These are phyloP conservation scores for Danaus plexippus DNA, from an alignment of 1,140 invertebrate genomes.

Conservation along the genomic window DNA sequence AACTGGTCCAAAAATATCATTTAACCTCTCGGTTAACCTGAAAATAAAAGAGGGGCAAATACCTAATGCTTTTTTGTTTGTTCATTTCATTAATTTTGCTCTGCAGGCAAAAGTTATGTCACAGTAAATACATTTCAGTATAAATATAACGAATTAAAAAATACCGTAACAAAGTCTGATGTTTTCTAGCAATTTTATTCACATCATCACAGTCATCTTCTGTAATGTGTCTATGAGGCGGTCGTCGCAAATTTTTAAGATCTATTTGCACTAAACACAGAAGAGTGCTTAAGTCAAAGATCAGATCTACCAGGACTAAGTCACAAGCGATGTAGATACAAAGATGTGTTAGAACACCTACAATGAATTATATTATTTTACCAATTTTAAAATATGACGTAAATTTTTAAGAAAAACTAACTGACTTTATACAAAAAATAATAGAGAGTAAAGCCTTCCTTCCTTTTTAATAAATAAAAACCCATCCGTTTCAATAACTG, in stretches of 20 bases:
- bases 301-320: constrained; percentile 27
- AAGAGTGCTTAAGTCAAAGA: constrained; percentile 26
- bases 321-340: constrained; percentile 32
- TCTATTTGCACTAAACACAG: constrained; percentile 30
- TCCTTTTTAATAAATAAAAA: too few relatives aligned
- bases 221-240: not conserved
- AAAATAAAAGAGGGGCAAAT: constrained; percentile 1
- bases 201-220: constrained; percentile 24
- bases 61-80: too few relatives aligned
- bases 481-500: too few relatives aligned
- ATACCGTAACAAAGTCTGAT: constrained; percentile 37
- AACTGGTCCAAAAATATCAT: constrained; percentile 31
- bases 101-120: too few relatives aligned
- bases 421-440: too few relatives aligned
- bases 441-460: too few relatives aligned
- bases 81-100: too few relatives aligned
- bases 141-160: not conserved
- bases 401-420: too few relatives aligned
- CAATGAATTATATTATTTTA: constrained; percentile 1
- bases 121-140: not conserved
- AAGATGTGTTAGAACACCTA: constrained; percentile 22
- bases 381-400: not conserved
- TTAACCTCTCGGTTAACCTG: constrained; percentile 29
- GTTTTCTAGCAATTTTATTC: constrained; percentile 24
- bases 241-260: constrained; percentile 15